Evolutionary conservation across 2,113 vertebrate species (phyloP).

Genomic region (Uria aalge): DNA sequence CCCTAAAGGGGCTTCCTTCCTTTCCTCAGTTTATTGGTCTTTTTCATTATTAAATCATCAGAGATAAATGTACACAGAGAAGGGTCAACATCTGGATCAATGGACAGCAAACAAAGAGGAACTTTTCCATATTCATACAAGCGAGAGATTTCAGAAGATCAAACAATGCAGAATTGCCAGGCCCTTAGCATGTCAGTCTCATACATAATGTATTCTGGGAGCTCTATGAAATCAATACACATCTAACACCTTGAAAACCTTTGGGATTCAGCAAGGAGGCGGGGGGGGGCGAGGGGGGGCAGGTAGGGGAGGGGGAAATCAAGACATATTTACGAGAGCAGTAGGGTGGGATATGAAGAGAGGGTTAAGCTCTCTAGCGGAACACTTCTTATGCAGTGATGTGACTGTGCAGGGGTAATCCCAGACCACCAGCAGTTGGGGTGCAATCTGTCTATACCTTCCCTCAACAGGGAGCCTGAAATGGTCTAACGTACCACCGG

Average conservation of each 20-base stretch:
- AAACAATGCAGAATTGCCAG: neutral
- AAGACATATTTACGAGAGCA: neutral
- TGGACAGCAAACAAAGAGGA: constrained; percentile 41
- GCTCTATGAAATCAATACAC: neutral
- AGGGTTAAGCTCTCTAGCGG: neutral
- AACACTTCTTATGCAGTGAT: neutral
- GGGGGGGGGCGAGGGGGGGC: too few species aligned
- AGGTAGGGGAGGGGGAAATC: neutral
- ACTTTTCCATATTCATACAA: constrained; percentile 55
- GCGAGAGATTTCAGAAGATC: constrained; percentile 32
- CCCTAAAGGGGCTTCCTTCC: constrained; percentile 25
- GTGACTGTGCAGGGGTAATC: neutral
- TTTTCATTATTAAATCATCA: constrained; percentile 53
- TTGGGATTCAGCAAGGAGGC: neutral
- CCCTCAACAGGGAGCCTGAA: neutral
- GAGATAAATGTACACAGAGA: constrained; percentile 4
- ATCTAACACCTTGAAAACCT: neutral
- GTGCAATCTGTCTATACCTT: neutral
- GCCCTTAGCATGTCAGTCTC: neutral
- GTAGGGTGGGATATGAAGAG: neutral
- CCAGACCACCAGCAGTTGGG: neutral
- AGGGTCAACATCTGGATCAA: constrained; percentile 36
- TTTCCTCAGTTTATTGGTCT: neutral
- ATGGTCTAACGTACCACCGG: accelerated
- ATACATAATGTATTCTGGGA: constrained; percentile 27